Base-by-base conservation (phyloP, 2,113 vertebrate species). In the Platycercus adscitus region DNA sequence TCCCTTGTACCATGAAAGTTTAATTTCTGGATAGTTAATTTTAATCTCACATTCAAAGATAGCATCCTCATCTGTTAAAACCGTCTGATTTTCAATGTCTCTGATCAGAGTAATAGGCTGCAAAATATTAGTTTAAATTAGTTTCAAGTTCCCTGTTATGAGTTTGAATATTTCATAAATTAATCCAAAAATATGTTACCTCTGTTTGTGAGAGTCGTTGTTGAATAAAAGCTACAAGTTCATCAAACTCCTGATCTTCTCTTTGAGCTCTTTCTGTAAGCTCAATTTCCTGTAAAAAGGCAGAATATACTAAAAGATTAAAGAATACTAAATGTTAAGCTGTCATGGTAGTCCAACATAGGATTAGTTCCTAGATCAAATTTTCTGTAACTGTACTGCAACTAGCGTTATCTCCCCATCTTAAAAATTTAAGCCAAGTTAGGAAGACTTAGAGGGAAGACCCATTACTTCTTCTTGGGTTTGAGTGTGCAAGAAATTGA, bases 1-100 rank as follows among this genome's bases (percentile, higher is more conserved):
- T 77, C 99, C 99, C 95, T 99, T 99, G 98, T 99, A 99, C 99
- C 99, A 99, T 49, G 98, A 99, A 49, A 99, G 98, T 15, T 98
- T 98, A 96, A 99, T 99, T 98, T 99, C 99, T 29, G 99, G 99
- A 96, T 99, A 99, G 97, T 99, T 99, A 96, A 99, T 99, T 96
- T 98, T 98, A 97, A 99, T 98, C 69, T 98, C 98, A 93, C 99
- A 99, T 98, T 99, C 98, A 95, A 99, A 99, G 41, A 98, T 64
- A 60, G 99, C 99, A 47, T 98, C 98, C 73, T 98, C 98, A 92
- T 98, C 98, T 97, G 98, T 98, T 56, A 98, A 81, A 50, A 98
- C 97, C 1, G 90, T 98, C 95, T 99, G 99, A 97, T 99, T 98
- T 95, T 97, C 97, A 98, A 99, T 99, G 95, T 99, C 99, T 91